A percentile compares a stretch with the other conserved stretches of the same genome.
phyloP scores from a whole-genome alignment of 2,113 vertebrate genomes.

The Petromus typicus region DNA sequence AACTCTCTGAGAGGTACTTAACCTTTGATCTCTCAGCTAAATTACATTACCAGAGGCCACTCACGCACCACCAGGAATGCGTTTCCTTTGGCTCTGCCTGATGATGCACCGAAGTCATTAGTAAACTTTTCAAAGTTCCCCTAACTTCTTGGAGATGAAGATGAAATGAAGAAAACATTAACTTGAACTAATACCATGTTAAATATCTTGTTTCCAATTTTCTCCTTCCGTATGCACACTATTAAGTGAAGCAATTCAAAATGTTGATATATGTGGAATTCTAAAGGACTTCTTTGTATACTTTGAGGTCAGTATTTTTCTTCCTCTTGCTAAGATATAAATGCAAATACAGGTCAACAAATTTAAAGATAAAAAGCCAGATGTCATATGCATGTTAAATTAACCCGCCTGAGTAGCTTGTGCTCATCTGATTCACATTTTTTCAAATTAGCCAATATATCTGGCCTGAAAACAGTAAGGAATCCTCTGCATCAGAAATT shows the following conservation, averaged over 20 bases:
- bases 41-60: conserved; percentile 47
- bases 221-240: neutral
- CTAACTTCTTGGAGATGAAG: conserved; percentile 1
- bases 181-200: neutral
- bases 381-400: neutral
- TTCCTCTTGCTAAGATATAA: neutral
- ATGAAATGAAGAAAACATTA: neutral
- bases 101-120: conserved; percentile 56
- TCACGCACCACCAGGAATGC: neutral
- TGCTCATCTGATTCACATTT: neutral
- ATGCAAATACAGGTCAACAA: neutral
- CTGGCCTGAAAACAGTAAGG: neutral
- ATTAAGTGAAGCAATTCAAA: conserved; percentile 12
- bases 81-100: conserved; percentile 38
- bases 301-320: neutral
- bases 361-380: neutral
- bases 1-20: conserved; percentile 57
- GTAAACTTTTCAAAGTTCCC: conserved; percentile 31
- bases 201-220: neutral
- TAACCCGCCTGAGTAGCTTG: neutral
- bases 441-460: neutral
- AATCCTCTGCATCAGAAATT: neutral
- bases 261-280: neutral
- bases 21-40: conserved; percentile 62
- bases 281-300: neutral